Evolutionary conservation across 2,888 invertebrate species (phyloP).

Genomic region (Erebia aethiops): DNA sequence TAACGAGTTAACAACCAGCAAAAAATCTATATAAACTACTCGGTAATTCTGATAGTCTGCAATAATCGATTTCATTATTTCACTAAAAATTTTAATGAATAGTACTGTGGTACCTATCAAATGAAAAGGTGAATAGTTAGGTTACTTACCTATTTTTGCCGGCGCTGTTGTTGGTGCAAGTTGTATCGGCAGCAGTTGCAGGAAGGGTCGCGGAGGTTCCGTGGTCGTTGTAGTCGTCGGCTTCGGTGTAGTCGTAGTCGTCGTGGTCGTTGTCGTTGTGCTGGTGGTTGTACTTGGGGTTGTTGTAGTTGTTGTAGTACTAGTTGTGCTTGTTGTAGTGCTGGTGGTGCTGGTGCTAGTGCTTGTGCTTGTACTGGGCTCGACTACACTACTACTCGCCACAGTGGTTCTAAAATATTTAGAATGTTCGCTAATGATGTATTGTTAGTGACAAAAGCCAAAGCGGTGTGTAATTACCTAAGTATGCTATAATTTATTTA

Average conservation of each 20-base stretch:
- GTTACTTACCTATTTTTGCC: constrained; percentile 62
- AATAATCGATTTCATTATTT: too few relatives aligned
- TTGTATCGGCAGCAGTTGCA: constrained; percentile 74
- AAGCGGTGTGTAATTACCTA: constrained; percentile 21
- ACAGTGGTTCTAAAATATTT: constrained; percentile 50
- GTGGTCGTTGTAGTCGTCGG: constrained; percentile 56
- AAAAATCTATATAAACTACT: too few relatives aligned
- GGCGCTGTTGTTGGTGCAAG: constrained; percentile 53
- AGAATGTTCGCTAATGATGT: constrained; percentile 31
- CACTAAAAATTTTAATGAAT: neutral
- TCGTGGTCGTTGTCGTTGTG: constrained; percentile 57
- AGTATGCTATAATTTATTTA: neutral
- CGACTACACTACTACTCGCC: constrained; percentile 55
- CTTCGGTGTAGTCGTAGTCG: constrained; percentile 57
- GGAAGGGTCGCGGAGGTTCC: constrained; percentile 63
- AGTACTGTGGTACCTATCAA: neutral
- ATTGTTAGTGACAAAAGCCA: constrained; percentile 34
- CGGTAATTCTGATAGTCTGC: too few relatives aligned
- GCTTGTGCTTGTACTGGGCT: constrained; percentile 57
- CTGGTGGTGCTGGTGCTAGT: constrained; percentile 50
- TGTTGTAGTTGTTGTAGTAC: constrained; percentile 60
- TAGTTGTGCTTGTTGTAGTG: constrained; percentile 57
- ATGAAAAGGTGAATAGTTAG: neutral
- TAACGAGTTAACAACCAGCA: too few relatives aligned
- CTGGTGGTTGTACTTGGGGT: constrained; percentile 71